These are phyloP conservation scores for Semotilus atromaculatus DNA, from an alignment of 2,797 vertebrate genomes.

Conservation along the genomic window DNA sequence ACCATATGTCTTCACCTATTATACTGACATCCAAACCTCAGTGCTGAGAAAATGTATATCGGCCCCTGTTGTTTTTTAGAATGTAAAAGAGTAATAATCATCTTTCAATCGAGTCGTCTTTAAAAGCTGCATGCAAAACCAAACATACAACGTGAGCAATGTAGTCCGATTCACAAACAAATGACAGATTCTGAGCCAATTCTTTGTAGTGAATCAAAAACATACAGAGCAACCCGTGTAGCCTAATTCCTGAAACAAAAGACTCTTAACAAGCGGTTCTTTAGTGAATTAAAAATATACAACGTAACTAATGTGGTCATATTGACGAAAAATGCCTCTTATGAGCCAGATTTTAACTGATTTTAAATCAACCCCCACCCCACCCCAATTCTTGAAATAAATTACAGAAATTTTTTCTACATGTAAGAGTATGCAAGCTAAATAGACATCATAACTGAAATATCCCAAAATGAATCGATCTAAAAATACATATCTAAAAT, in stretches of 20 bases:
- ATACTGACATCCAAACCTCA: not conserved
- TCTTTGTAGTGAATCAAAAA: not conserved
- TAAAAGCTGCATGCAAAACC: not conserved
- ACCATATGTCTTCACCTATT: conserved; percentile 63
- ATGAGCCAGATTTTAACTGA: not conserved
- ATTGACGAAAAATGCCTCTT: not conserved
- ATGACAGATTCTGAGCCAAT: not conserved
- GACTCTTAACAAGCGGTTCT: not conserved
- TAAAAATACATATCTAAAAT: not conserved
- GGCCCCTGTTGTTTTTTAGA: not conserved
- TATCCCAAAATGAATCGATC: not conserved
- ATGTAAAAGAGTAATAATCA: not conserved
- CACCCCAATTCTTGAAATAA: too few relatives aligned
- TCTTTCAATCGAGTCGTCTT: not conserved
- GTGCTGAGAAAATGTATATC: not conserved
- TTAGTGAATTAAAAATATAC: not conserved
- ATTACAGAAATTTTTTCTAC: not conserved
- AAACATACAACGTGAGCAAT: not conserved
- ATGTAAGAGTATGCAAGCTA: not conserved
- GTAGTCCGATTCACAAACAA: not conserved
- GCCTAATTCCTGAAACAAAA: not conserved
- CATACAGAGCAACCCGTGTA: not conserved
- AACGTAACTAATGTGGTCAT: not conserved
- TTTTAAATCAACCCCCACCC: not conserved
- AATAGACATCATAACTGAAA: not conserved